phyloP scores from a whole-genome alignment of 2,113 vertebrate genomes.

The Phoxinus phoxinus region DNA sequence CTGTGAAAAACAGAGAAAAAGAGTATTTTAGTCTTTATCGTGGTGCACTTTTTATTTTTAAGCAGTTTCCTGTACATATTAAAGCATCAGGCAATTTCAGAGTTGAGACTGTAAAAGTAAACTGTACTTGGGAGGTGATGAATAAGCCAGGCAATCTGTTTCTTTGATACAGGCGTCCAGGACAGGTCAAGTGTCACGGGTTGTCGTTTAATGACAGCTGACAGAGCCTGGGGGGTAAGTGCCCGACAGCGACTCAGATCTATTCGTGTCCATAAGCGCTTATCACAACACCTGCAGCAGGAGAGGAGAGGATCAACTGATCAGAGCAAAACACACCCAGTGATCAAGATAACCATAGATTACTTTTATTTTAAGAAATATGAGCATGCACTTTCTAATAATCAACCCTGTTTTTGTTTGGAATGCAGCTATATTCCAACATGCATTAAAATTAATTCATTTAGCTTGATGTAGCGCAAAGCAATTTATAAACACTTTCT shows the following conservation, averaged over 20 bases:
- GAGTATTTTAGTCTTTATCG: background rate
- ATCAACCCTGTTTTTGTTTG: no score
- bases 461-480: no score
- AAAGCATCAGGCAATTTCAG: background rate
- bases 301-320: background rate
- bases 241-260: constrained; percentile 93
- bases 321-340: background rate
- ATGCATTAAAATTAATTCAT: no score
- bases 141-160: constrained; percentile 94
- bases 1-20: constrained; percentile 67
- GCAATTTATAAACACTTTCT: no score
- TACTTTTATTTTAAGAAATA: no score
- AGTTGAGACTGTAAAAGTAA: background rate
- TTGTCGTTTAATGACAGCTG: constrained; percentile 92
- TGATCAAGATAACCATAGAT: background rate
- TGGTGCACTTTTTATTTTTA: background rate
- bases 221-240: constrained; percentile 89
- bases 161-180: constrained; percentile 96
- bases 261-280: constrained; percentile 93
- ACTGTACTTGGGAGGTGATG: constrained; percentile 87
- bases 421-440: no score
- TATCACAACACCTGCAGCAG: constrained; percentile 80
- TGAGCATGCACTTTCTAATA: no score
- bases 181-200: constrained; percentile 92
- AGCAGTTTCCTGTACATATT: background rate